Percentiles rank a stretch among this genome's conserved stretches.
Conservation (phyloP, 2,797 vertebrate species). For the Serranus cabrilla region DNA sequence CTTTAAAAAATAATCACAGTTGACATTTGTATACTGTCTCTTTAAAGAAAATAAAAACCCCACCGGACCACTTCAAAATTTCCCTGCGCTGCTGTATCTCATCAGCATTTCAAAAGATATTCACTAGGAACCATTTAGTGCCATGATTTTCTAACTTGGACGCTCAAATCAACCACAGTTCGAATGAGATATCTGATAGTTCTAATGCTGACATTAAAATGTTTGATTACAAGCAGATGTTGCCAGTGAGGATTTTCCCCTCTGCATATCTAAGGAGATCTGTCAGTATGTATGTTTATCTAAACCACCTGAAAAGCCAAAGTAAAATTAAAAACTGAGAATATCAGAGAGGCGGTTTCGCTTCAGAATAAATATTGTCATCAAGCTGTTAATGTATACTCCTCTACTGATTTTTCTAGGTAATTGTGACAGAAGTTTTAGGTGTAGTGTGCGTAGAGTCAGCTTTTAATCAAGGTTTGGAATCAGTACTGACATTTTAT, state of each 20-base stretch:
- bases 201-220: neutral
- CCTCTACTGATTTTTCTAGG: neutral
- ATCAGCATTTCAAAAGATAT: neutral
- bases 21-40: neutral
- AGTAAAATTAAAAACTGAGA: constrained; percentile 5
- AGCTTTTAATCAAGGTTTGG: constrained; percentile 19
- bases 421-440: too few species aligned
- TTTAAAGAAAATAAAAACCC: neutral
- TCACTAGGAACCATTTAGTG: too few species aligned
- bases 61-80: neutral
- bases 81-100: neutral
- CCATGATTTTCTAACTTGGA: neutral
- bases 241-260: constrained; percentile 13
- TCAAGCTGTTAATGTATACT: neutral
- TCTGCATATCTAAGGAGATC: neutral
- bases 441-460: neutral
- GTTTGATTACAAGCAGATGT: constrained; percentile 17
- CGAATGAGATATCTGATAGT: neutral
- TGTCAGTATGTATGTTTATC: neutral
- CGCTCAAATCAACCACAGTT: neutral
- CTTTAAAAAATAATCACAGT: neutral
- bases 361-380: neutral
- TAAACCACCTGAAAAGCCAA: neutral
- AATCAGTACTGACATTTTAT: neutral
- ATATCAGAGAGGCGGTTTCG: neutral